Conservation (phyloP, 2,797 vertebrate genomes). For the Orientallactaga sibirica region DNA sequence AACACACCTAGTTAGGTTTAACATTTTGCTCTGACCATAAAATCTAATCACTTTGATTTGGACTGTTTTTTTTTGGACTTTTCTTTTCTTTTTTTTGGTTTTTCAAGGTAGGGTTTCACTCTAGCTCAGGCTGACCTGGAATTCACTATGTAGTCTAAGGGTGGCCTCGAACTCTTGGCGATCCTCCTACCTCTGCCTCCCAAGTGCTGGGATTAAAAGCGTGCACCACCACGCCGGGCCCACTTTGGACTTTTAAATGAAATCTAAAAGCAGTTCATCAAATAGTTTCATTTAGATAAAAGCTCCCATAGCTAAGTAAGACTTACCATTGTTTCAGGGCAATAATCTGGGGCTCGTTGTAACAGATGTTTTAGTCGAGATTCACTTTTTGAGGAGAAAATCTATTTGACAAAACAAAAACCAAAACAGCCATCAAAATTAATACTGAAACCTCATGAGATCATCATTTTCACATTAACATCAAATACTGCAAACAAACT, state of each 20-base stretch:
- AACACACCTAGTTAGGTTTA: slow-evolving; percentile 30
- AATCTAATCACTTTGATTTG: background rate
- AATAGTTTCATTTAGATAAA: slow-evolving; percentile 44
- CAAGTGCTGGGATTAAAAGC: too few species aligned
- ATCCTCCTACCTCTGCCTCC: too few species aligned
- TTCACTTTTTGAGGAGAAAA: slow-evolving; percentile 97
- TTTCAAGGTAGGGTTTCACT: too few species aligned
- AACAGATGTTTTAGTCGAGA: slow-evolving; percentile 97
- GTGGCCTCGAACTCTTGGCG: too few species aligned
- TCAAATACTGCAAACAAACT: too few species aligned
- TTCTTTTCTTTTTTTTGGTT: too few species aligned
- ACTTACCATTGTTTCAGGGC: slow-evolving; percentile 97
- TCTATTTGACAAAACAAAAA: slow-evolving; percentile 88
- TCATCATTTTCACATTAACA: too few species aligned
- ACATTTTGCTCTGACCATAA: slow-evolving; percentile 56
- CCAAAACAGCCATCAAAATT: background rate
- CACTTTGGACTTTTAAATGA: background rate
- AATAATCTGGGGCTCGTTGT: slow-evolving; percentile 96
- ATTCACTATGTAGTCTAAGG: too few species aligned
- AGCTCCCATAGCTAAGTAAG: slow-evolving; percentile 32
- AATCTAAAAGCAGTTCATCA: slow-evolving; percentile 54
- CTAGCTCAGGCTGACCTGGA: too few species aligned
- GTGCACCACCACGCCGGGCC: too few species aligned
- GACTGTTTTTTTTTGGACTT: too few species aligned
- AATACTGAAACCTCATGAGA: too few species aligned